These are phyloP conservation scores for Sebastes steindachneri DNA, from an alignment of 2,797 vertebrate species.

Conservation along the genomic window DNA sequence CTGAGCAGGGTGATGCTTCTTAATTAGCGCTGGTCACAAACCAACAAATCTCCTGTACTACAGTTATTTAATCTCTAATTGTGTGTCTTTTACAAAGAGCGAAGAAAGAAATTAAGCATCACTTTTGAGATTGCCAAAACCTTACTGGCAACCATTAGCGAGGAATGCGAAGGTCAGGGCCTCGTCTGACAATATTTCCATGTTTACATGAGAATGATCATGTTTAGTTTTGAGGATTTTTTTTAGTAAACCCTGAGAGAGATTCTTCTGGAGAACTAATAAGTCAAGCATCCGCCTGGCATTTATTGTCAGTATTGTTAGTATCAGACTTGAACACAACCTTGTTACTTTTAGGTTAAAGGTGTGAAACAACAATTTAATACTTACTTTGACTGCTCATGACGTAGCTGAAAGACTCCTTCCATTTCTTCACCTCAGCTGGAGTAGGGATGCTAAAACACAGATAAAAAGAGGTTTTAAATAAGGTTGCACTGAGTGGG, in stretches of 20 bases:
- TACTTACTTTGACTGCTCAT: conserved; percentile 90
- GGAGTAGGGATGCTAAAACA: conserved; percentile 79
- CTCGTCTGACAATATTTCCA: conserved; percentile 18
- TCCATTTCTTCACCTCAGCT: conserved; percentile 90
- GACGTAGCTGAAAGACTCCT: conserved; percentile 88
- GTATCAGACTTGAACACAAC: neutral
- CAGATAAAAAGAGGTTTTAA: neutral
- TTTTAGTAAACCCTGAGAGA: conserved; percentile 8
- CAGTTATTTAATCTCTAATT: neutral
- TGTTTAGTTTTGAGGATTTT: neutral
- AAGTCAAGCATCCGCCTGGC: neutral
- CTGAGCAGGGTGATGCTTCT: neutral
- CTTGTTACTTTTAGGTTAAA: neutral
- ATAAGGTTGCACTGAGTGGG: neutral
- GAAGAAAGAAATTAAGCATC: neutral
- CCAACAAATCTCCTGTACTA: neutral
- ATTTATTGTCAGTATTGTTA: neutral
- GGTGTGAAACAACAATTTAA: neutral
- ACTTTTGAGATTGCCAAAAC: neutral
- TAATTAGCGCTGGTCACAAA: neutral
- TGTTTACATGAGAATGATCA: conserved; percentile 8
- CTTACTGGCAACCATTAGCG: neutral
- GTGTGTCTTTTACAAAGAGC: neutral
- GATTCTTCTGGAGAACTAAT: neutral
- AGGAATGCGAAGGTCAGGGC: conserved; percentile 12